Base-by-base conservation (phyloP, 2,113 vertebrate species). In the Hyperoodon ampullatus region DNA sequence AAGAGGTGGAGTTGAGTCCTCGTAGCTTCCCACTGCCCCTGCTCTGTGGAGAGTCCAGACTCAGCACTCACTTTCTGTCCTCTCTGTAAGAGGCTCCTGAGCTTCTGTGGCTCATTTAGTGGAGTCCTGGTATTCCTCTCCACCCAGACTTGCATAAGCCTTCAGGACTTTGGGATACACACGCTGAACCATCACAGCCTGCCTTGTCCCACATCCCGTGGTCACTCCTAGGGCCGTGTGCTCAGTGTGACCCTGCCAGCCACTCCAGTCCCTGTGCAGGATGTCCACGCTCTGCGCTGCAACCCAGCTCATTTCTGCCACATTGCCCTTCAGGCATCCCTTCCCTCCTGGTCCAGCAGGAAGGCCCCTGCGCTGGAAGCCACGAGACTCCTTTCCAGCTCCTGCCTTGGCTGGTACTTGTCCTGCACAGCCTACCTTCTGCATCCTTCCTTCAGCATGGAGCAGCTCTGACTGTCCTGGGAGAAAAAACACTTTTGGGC, bases 201-300 rank as follows among this genome's bases (percentile, higher is more conserved):
- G 0, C 10, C 15, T 8, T 3, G 4, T 44, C 24, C 8, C 8
- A 4, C 28, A 24, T 66, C 26, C 28, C 1, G 3, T 3, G 11
- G 21, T 9, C 30, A 4, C 47, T 53, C 28, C 47, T 8, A 91
- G 5, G 71, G 24, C 39, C 1, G 0, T 19, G n/a, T 72, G 42
- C 44, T 50, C 15, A n/a, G 42, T 0, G 21, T 75, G 39, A 26
- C 44, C 16, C 12, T 24, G 3, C 9, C 71, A 1, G 23, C 15
- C 47, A 24, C 75, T 78, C 33, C 33, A 24, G 77, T 15, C 21
- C 12, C 21, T 24, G 53, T 35, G 53, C n/a, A 26, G n/a, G 53
- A 58, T 65, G 30, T 61, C 14, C n/a, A 42, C 0, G 2, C 5
- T 1, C 14, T 2, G 1, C 0, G 4, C n/a, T 14, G 19, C 50